Evolutionary conservation across 2,888 invertebrate genomes (phyloP).

Genomic region (Protophormia terraenovae): DNA sequence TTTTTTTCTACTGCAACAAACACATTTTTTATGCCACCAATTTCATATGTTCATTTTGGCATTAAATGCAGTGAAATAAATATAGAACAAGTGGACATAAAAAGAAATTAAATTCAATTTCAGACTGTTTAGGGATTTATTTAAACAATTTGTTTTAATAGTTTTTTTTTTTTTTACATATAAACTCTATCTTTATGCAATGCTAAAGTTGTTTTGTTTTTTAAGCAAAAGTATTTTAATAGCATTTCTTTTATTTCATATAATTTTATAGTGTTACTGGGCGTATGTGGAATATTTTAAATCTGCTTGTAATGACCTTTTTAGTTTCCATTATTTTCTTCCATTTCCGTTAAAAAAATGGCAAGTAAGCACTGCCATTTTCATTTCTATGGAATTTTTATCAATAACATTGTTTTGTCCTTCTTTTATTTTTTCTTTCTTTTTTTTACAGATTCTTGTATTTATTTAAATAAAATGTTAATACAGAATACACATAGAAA

Average conservation of each 20-base stretch:
- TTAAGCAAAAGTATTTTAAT: constrained; percentile 2
- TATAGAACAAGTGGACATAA: neutral
- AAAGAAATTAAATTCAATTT: constrained; percentile 27
- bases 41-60: constrained; percentile 56
- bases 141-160: constrained; percentile 37
- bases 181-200: neutral
- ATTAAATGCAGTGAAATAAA: constrained; percentile 5
- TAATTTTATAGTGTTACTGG: neutral
- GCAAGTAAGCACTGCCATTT: constrained; percentile 3
- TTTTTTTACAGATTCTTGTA: neutral
- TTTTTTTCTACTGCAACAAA: neutral
- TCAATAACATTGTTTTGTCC: constrained; percentile 40
- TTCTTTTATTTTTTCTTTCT: neutral
- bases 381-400: constrained; percentile 48
- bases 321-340: neutral
- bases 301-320: constrained; percentile 14
- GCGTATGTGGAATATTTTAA: constrained; percentile 32
- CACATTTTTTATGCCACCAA: constrained; percentile 20
- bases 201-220: neutral
- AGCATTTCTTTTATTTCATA: neutral
- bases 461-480: constrained; percentile 3
- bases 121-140: constrained; percentile 52
- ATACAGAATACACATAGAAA: neutral
- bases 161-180: neutral
- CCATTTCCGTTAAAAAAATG: neutral